These are phyloP conservation scores for Hafferia zeledoni DNA, from an alignment of 2,797 vertebrate genomes.

Conservation along the genomic window DNA sequence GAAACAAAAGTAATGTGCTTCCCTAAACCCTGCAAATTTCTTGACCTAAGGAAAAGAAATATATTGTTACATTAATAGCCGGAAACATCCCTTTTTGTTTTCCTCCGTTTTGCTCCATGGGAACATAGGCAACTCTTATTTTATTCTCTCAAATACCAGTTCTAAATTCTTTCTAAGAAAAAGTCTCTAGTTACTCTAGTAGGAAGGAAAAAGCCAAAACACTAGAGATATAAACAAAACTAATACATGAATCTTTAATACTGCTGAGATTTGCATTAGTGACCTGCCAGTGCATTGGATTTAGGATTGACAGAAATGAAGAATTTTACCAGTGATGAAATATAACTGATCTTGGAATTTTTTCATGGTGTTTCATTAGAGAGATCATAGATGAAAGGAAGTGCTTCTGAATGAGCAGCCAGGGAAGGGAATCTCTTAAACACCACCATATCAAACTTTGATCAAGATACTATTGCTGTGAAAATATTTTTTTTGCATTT, in stretches of 20 bases:
- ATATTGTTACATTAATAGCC: neutral
- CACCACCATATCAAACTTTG: neutral
- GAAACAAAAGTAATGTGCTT: neutral
- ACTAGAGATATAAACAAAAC: neutral
- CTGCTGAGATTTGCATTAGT: neutral
- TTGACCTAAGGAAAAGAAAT: neutral
- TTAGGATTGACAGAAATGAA: neutral
- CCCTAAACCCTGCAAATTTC: neutral
- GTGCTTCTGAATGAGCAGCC: neutral
- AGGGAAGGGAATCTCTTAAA: neutral
- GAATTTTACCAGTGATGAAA: neutral
- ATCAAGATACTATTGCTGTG: neutral
- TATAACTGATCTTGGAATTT: neutral
- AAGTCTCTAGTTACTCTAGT: neutral
- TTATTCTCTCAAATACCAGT: neutral
- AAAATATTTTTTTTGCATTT: neutral
- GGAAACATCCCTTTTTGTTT: neutral
- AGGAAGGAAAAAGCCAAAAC: neutral
- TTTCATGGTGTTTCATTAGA: neutral
- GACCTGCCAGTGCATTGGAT: neutral
- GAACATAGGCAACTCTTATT: neutral
- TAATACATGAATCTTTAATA: neutral
- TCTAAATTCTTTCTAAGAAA: neutral
- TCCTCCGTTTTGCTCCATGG: neutral
- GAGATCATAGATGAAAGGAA: neutral